These are phyloP conservation scores for Xiphophorus birchmanni DNA, from an alignment of 2,797 vertebrate species.

Conservation along the genomic window DNA sequence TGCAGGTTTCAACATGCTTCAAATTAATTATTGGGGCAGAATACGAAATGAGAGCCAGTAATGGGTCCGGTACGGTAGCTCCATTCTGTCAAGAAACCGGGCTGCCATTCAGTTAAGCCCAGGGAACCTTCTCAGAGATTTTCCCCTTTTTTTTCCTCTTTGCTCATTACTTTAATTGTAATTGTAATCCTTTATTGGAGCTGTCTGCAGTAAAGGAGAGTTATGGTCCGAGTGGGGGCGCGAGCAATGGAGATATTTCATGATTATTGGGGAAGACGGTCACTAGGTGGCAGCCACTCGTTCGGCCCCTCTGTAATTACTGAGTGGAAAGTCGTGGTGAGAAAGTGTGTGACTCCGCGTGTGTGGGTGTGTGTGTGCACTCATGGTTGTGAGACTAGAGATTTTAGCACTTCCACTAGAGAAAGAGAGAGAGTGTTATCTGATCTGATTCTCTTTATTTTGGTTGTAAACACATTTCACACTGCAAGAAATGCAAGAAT, in stretches of 20 bases:
- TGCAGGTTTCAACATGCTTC: conserved; percentile 69
- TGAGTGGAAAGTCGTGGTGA: conserved; percentile 67
- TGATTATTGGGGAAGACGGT: conserved; percentile 85
- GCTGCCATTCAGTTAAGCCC: conserved; percentile 81
- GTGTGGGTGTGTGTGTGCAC: conserved; percentile 15
- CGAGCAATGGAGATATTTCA: conserved; percentile 81
- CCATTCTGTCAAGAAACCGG: conserved; percentile 78
- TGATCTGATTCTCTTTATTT: not conserved
- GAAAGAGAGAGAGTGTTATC: conserved; percentile 12
- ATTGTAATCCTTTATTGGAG: conserved; percentile 87
- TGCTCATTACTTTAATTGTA: conserved; percentile 88
- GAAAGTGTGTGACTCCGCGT: conserved; percentile 26
- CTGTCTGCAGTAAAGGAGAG: conserved; percentile 85
- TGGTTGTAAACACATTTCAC: conserved; percentile 33
- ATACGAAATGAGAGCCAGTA: conserved; percentile 70
- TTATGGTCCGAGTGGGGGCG: conserved; percentile 81
- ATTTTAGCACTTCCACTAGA: conserved; percentile 44
- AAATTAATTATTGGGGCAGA: conserved; percentile 79
- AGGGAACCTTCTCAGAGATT: conserved; percentile 79
- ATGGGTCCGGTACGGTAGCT: conserved; percentile 75
- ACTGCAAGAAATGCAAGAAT: conserved; percentile 2
- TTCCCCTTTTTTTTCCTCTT: conserved; percentile 75
- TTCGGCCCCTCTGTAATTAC: conserved; percentile 79
- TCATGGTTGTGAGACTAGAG: conserved; percentile 29
- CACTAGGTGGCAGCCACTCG: conserved; percentile 84